These are phyloP conservation scores for Phaethon lepturus DNA, from an alignment of 2,113 vertebrate species.

Conservation along the genomic window DNA sequence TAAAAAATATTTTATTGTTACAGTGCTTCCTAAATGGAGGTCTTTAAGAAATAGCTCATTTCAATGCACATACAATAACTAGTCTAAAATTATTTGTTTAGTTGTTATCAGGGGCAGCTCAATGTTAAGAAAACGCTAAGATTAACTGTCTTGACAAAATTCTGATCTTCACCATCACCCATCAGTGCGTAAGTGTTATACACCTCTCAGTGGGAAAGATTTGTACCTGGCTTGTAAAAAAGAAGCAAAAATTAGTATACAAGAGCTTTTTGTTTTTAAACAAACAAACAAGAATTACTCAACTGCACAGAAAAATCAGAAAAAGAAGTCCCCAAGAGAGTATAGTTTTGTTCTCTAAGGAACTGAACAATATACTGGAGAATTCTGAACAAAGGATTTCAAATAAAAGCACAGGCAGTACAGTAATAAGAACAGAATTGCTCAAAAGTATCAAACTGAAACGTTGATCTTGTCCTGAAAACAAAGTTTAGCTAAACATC, in stretches of 20 bases:
- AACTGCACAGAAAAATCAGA: background rate
- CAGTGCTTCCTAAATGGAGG: background rate
- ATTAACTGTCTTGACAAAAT: background rate
- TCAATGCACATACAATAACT: background rate
- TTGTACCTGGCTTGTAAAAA: constrained; percentile 27
- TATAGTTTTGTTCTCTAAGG: background rate
- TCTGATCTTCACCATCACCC: background rate
- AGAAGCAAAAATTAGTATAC: background rate
- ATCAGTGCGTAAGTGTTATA: background rate
- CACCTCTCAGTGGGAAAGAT: constrained; percentile 26
- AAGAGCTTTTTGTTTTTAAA: background rate
- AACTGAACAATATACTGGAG: background rate
- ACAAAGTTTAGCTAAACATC: background rate
- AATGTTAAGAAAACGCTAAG: background rate
- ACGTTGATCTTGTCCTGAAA: background rate
- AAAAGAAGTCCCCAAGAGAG: background rate
- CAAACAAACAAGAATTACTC: background rate
- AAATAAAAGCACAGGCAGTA: background rate
- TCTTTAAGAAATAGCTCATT: background rate
- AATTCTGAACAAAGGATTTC: background rate
- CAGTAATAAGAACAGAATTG: background rate
- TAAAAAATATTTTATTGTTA: background rate
- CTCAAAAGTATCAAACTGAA: background rate
- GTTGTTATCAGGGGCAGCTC: background rate
- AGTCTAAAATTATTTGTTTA: background rate